A percentile compares a stretch with the other conserved stretches of the same genome.
Evolutionary conservation across 2,113 vertebrate genomes (phyloP).

Genomic region (Pycnonotus jocosus): DNA sequence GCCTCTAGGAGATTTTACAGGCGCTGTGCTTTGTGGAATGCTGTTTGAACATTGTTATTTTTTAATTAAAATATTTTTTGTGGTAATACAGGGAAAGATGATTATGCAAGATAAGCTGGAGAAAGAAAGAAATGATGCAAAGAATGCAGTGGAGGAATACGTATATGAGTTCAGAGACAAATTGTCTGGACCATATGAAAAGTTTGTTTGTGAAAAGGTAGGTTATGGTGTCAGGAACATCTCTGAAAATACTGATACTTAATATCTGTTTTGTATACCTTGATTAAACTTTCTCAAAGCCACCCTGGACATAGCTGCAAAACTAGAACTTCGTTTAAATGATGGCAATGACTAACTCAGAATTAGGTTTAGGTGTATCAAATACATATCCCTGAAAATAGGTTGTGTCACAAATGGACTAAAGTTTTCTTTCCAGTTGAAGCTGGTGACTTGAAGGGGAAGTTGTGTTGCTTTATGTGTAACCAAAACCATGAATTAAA

Average conservation of each 20-base stretch:
- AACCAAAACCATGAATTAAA: not conserved
- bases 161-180: slow-evolving; percentile 81
- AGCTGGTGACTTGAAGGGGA: not conserved
- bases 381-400: not conserved
- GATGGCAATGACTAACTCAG: not conserved
- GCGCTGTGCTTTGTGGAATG: not conserved
- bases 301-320: not conserved
- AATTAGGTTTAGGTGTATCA: not conserved
- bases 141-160: slow-evolving; percentile 81
- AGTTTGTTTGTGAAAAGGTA: slow-evolving; percentile 74
- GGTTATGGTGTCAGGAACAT: not conserved
- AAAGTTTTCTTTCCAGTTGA: not conserved
- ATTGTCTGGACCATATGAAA: slow-evolving; percentile 73
- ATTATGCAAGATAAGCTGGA: slow-evolving; percentile 81
- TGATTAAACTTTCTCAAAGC: not conserved
- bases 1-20: not conserved
- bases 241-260: not conserved
- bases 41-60: not conserved
- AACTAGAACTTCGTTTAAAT: not conserved
- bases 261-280: not conserved
- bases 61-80: not conserved
- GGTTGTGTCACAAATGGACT: not conserved
- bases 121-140: slow-evolving; percentile 80
- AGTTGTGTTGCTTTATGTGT: not conserved
- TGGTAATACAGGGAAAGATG: slow-evolving; percentile 74